Conservation (phyloP, 2,797 vertebrate species). For the Premnoplex brunnescens region DNA sequence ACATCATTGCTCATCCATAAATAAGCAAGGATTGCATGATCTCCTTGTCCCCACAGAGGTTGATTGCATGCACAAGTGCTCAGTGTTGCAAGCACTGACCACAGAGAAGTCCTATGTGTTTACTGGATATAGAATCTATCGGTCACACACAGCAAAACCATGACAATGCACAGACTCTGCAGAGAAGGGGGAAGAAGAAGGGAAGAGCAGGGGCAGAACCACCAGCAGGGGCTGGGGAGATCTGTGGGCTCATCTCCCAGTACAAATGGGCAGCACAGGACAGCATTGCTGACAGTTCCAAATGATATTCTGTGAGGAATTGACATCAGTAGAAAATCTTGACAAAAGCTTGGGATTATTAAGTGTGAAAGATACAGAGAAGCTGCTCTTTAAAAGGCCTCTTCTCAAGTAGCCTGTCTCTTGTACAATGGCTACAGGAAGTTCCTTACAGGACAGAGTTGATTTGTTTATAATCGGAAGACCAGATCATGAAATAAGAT, state of each 20-base stretch:
- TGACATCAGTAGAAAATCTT: not conserved
- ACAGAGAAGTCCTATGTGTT: not conserved
- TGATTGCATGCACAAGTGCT: not conserved
- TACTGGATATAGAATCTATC: not conserved
- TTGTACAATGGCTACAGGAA: conserved; percentile 18
- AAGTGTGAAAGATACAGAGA: not conserved
- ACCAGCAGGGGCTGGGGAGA: not conserved
- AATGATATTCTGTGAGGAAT: not conserved
- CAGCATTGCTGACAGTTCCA: not conserved
- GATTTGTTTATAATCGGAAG: conserved; percentile 36
- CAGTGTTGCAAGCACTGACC: not conserved
- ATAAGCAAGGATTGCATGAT: not conserved
- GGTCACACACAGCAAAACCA: fast-evolving
- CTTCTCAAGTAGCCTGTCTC: not conserved
- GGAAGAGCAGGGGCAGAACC: not conserved
- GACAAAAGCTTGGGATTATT: not conserved
- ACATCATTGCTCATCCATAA: not conserved
- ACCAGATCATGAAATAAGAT: conserved; percentile 27
- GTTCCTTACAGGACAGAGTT: not conserved
- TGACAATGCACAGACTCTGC: fast-evolving
- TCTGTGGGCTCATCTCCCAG: not conserved
- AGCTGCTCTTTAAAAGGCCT: not conserved
- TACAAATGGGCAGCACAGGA: not conserved
- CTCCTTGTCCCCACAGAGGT: not conserved
- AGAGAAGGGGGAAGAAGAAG: not conserved